phyloP scores from a whole-genome alignment of 2,113 vertebrate genomes.

The Onychorhynchus coronatus region DNA sequence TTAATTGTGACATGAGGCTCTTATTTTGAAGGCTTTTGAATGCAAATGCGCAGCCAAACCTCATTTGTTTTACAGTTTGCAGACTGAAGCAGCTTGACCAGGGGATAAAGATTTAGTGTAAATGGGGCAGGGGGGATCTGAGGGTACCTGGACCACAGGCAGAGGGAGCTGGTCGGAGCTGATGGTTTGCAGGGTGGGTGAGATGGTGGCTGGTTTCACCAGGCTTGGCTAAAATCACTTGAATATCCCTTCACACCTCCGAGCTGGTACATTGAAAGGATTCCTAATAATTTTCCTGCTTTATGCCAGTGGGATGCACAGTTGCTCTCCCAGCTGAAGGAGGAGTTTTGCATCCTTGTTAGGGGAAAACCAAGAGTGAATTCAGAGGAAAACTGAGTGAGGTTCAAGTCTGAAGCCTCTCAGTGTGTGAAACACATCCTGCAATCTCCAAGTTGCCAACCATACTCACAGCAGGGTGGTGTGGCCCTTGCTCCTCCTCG shows the following conservation, averaged over 20 bases:
- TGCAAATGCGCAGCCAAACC: background rate
- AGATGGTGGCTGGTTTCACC: background rate
- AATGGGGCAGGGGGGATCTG: background rate
- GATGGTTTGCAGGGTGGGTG: background rate
- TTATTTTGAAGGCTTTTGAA: background rate
- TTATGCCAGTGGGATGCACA: fast-evolving
- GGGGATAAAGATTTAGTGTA: background rate
- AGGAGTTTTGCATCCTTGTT: background rate
- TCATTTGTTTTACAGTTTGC: background rate
- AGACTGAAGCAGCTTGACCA: background rate
- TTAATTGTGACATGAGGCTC: background rate
- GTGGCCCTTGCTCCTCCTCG: background rate
- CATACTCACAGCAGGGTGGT: background rate
- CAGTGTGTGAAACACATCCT: background rate
- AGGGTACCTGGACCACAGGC: background rate
- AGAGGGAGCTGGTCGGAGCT: background rate
- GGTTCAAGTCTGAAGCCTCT: background rate
- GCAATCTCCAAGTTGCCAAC: background rate
- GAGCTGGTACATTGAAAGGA: background rate
- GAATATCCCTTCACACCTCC: background rate
- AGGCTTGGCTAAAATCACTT: background rate
- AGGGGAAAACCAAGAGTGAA: background rate
- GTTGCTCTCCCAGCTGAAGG: background rate
- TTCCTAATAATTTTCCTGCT: background rate
- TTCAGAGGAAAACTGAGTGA: background rate